Evolutionary conservation across 2,113 vertebrate genomes (phyloP), one percentile per base, ranked within the genome.

Genomic region (Peromyscus maniculatus): DNA sequence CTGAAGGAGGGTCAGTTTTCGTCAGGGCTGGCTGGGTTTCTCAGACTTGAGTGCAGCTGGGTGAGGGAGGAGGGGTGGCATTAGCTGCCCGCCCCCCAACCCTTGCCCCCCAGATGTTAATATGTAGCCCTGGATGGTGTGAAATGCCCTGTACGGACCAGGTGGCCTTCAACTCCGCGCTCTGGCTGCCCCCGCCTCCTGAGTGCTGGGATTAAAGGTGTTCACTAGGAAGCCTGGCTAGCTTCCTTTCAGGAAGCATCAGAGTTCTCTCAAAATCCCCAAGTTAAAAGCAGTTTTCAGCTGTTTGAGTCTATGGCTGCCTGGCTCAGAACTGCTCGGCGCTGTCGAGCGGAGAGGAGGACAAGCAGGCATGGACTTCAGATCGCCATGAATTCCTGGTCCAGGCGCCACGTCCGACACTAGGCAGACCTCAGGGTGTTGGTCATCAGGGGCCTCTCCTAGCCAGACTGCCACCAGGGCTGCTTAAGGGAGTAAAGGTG

Each of bases 351-450:
- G 57, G 43, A 7, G 84, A 69, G 75, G 39, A 24, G 67, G 49
- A 64, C 31, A 24, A 24, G 0, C 4, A 71, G 52, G n/a, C 46
- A 15, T 1, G 13, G 43, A 8, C 10, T 11, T 46, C 1, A 22
- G 69, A 43, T 39, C 22, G 43, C 17, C 2, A 6, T 16, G 21
- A 3, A 13, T 7, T 19, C 3, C 21, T 52, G 0, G 5, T 26
- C 3, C 39, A 2, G 19, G 31, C 67, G 5, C 22, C 10, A 4
- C 22, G 62, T 39, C 17, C 36, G 55, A 28, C 36, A 7, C 19
- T 2, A 46, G 88, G 33, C 75, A 80, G n/a, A 71, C 62, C 11
- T 31, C 0, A 31, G 39, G 28, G 52, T n/a, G 77, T 52, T 52
- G 52, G 10, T 52, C 52, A 52, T 62, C 82, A 49, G 28, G n/a